Conservation (phyloP, 2,113 vertebrate genomes). For the Craseonycteris thonglongyai region DNA sequence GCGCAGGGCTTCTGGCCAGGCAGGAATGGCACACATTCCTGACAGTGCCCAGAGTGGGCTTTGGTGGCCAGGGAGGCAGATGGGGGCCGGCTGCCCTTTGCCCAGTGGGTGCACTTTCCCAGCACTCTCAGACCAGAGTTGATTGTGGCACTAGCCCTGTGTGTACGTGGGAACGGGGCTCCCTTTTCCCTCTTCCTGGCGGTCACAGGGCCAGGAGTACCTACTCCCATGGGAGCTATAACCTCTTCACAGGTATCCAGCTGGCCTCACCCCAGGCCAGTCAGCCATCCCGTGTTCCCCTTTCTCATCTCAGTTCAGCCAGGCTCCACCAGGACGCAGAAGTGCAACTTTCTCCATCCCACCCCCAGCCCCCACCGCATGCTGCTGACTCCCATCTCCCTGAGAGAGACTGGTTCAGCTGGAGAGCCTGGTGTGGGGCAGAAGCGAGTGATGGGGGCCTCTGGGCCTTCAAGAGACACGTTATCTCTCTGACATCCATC, state of each 20-base stretch:
- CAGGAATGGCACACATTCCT: neutral
- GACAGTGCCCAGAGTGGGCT: neutral
- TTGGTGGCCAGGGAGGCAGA: neutral
- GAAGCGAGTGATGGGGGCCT: neutral
- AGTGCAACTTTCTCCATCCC: neutral
- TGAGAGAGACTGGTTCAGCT: neutral
- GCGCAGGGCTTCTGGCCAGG: neutral
- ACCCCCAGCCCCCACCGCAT: neutral
- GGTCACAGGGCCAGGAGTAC: neutral
- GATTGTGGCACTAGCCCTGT: conserved; percentile 17
- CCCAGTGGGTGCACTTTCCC: neutral
- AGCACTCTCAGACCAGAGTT: conserved; percentile 37
- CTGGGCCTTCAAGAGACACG: neutral
- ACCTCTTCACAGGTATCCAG: neutral
- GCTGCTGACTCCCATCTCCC: neutral
- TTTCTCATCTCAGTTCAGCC: neutral
- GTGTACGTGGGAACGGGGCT: neutral
- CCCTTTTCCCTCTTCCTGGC: neutral
- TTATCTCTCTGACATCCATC: neutral
- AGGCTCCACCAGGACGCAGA: neutral
- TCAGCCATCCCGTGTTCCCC: neutral
- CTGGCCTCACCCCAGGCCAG: neutral
- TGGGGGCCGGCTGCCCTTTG: neutral
- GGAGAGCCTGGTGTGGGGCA: neutral
- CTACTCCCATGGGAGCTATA: neutral